Evolutionary conservation across 64 coral and sea anemone genomes (phyloP).

Genomic region (Astreopora myriophthalma): DNA sequence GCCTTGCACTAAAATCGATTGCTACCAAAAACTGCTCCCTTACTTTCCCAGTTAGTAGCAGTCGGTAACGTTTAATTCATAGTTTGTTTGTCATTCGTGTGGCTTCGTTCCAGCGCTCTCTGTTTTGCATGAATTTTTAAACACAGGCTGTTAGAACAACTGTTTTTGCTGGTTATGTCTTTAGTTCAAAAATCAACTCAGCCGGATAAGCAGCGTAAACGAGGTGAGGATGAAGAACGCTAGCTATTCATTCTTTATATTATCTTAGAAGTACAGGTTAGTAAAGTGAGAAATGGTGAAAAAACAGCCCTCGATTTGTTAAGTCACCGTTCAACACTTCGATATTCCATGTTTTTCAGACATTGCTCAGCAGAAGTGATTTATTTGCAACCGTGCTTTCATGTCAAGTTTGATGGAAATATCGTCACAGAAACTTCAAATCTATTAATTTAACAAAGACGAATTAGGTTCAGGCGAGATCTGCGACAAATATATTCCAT

Average conservation of each 20-base stretch:
- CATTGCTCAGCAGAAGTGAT: too few species aligned
- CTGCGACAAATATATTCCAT: background rate
- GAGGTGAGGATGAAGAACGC: background rate
- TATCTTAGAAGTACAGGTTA: too few species aligned
- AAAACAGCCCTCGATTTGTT: too few species aligned
- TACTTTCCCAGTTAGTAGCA: background rate
- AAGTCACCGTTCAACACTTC: too few species aligned
- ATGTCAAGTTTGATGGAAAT: too few species aligned
- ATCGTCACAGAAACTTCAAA: too few species aligned
- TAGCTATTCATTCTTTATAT: too few species aligned
- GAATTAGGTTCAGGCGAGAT: background rate
- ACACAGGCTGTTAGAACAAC: conserved; percentile 33
- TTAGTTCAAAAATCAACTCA: background rate
- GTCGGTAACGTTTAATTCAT: background rate
- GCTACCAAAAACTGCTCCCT: background rate
- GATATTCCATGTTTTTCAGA: too few species aligned
- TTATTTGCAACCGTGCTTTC: too few species aligned
- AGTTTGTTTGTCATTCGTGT: conserved; percentile 19
- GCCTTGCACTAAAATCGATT: background rate
- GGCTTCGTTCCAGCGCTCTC: conserved; percentile 10
- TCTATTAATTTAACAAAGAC: too few species aligned
- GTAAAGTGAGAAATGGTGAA: too few species aligned
- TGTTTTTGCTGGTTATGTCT: conserved; percentile 27
- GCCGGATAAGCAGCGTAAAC: background rate
- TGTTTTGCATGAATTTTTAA: conserved; percentile 40